A percentile compares a stretch with the other conserved stretches of the same genome.
phyloP scores from a whole-genome alignment of 2,113 vertebrate genomes.

The Amia ocellicauda region DNA sequence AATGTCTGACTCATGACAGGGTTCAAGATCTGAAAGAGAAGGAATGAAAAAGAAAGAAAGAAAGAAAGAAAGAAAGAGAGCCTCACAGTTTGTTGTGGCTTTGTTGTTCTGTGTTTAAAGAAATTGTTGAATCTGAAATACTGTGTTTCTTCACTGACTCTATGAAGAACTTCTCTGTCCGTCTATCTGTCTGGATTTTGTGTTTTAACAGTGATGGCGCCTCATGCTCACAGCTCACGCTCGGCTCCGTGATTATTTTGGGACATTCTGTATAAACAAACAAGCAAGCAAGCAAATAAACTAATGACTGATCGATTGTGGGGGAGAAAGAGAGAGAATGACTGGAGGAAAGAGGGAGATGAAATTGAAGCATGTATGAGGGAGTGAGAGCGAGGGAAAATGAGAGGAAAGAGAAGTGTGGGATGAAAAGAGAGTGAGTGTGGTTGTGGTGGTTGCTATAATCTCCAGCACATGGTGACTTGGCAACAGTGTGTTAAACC shows the following conservation, averaged over 20 bases:
- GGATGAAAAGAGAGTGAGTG: neutral
- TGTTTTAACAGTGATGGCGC: slow-evolving; percentile 61
- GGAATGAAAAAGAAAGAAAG: slow-evolving; percentile 32
- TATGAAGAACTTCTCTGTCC: slow-evolving; percentile 15
- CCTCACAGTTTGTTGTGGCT: slow-evolving; percentile 27
- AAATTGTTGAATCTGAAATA: slow-evolving; percentile 16
- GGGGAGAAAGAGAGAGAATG: neutral
- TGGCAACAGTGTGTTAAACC: too few relatives aligned
- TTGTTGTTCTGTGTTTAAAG: neutral
- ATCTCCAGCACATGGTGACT: too few relatives aligned
- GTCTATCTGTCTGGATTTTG: slow-evolving; percentile 33
- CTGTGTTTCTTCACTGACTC: slow-evolving; percentile 35
- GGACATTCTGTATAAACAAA: too few relatives aligned
- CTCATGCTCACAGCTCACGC: slow-evolving; percentile 62
- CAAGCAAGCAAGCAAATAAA: too few relatives aligned
- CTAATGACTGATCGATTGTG: too few relatives aligned
- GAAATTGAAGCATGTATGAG: neutral
- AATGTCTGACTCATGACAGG: too few relatives aligned
- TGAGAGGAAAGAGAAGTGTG: neutral
- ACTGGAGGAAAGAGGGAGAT: neutral
- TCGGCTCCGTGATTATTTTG: neutral
- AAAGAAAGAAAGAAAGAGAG: slow-evolving; percentile 33
- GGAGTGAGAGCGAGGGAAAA: neutral
- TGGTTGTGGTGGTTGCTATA: too few relatives aligned
- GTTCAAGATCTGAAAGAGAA: too few relatives aligned